These are phyloP conservation scores for Eleginops maclovinus DNA, from an alignment of 2,113 vertebrate species.

Conservation along the genomic window DNA sequence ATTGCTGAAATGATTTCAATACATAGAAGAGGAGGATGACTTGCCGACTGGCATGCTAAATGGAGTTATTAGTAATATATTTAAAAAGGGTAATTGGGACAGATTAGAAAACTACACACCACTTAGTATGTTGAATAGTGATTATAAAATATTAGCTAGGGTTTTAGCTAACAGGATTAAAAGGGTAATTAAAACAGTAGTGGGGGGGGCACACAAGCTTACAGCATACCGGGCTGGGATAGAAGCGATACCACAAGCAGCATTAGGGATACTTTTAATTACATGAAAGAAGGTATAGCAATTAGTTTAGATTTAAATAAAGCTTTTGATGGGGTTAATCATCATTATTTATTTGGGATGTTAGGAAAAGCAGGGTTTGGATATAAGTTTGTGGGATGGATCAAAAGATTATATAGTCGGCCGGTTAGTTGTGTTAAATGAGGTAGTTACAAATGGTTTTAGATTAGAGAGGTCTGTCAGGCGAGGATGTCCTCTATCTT, in stretches of 20 bases:
- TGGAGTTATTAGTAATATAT: background rate
- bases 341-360: background rate
- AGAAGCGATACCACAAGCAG: background rate
- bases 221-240: background rate
- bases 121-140: background rate
- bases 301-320: background rate
- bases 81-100: background rate
- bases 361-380: background rate
- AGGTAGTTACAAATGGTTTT: background rate
- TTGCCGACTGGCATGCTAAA: background rate
- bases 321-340: background rate
- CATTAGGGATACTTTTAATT: background rate
- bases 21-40: background rate
- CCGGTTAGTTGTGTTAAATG: background rate
- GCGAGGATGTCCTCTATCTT: background rate
- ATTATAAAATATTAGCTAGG: background rate
- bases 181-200: background rate
- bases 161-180: background rate
- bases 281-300: background rate
- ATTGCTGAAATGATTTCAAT: background rate
- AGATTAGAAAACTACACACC: background rate
- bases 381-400: background rate
- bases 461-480: background rate
- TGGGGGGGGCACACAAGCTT: background rate
- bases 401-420: background rate